A percentile compares a stretch with the other conserved stretches of the same genome.
Conservation (phyloP, 2,797 vertebrate species). For the Sorex maritimensis region DNA sequence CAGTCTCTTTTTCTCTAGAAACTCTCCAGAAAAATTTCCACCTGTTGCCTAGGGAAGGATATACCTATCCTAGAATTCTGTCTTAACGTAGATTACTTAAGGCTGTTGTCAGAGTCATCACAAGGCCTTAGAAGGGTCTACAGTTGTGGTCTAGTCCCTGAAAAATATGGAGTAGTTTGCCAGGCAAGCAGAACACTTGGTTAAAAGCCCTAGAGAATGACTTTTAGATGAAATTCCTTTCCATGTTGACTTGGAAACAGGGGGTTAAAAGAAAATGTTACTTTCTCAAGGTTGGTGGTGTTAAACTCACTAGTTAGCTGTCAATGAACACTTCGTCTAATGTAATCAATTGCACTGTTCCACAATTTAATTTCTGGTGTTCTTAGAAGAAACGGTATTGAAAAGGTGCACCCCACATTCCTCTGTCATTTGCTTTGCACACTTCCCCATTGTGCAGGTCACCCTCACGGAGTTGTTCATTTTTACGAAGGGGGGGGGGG, state of each 20-base stretch:
- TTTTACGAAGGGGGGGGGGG: conserved; percentile 49
- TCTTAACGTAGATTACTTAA: neutral
- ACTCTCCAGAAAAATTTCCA: neutral
- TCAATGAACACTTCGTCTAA: neutral
- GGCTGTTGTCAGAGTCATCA: neutral
- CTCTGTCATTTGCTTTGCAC: conserved; percentile 33
- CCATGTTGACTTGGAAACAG: conserved; percentile 9
- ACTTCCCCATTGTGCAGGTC: neutral
- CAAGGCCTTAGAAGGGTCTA: neutral
- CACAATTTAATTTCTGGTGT: neutral
- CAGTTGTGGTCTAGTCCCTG: neutral
- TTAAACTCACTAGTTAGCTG: neutral
- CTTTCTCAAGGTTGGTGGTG: neutral
- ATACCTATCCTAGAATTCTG: neutral
- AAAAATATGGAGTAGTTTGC: neutral
- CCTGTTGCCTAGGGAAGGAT: neutral
- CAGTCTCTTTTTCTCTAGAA: neutral
- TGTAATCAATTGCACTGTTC: neutral
- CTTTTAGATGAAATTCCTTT: neutral
- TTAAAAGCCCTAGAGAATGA: conserved; percentile 3
- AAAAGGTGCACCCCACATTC: neutral
- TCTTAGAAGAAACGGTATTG: neutral
- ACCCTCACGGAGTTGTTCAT: neutral
- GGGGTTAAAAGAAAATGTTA: conserved; percentile 6
- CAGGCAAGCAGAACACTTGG: neutral